Conservation (phyloP, 2,113 vertebrate species). For the Hippocampus mohnikei region DNA sequence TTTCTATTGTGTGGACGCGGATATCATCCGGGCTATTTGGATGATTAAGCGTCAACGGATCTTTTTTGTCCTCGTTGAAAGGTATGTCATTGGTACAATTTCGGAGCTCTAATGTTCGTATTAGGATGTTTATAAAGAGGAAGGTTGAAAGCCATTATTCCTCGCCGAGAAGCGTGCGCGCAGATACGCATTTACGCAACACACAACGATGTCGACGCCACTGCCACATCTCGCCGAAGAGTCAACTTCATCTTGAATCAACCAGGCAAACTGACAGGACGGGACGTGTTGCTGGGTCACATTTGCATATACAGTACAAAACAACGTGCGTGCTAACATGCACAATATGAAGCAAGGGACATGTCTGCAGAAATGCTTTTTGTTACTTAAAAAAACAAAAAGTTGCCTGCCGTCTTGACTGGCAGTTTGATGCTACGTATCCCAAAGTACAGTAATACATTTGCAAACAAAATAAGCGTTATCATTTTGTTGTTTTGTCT, state of each 20-base stretch:
- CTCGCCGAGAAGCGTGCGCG: too few relatives aligned
- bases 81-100: background rate
- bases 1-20: background rate
- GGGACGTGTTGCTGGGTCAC: background rate
- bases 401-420: background rate
- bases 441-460: background rate
- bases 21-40: too few relatives aligned
- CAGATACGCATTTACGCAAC: too few relatives aligned
- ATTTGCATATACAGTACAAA: background rate
- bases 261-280: too few relatives aligned
- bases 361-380: background rate
- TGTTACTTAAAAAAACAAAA: background rate
- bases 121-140: too few relatives aligned
- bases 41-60: too few relatives aligned
- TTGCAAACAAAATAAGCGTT: constrained; percentile 4
- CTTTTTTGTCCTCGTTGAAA: background rate
- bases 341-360: background rate
- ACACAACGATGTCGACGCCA: too few relatives aligned
- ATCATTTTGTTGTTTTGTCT: constrained; percentile 17
- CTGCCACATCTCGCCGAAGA: background rate
- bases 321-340: background rate
- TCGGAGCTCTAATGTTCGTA: background rate
- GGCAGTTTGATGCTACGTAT: background rate
- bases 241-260: background rate
- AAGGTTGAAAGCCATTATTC: too few relatives aligned